Evolutionary conservation across 2,113 vertebrate species (phyloP), one percentile per base, ranked within the genome.

Genomic region (Ivindomyrus marchei): DNA sequence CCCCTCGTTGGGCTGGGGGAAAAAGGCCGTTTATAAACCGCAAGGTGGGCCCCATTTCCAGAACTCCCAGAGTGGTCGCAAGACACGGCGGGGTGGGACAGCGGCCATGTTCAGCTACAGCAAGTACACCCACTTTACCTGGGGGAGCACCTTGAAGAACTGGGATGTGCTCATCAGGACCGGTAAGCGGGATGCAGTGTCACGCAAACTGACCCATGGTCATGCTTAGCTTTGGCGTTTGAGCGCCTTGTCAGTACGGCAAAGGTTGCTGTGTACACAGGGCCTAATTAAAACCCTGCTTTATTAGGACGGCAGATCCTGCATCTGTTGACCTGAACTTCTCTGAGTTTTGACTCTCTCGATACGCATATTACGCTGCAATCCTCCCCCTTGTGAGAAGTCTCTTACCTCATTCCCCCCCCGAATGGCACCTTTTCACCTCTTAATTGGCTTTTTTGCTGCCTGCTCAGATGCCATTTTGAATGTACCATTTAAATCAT

Each of bases 101-200:
- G 45, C 47, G 3, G 90, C 19, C 88, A 95, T 95, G 95, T 94
- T 93, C 91, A 87, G 90, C 89, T 93, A 91, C 27, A 77, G 93
- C 4, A 90, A 85, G n/a, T 86, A 74, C 10, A 92, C 87, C 56
- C 89, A 93, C 47, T 95, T 95, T 74, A 95, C 94, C 88, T 95
- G 94, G 94, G 94, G 93, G n/a, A 92, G 93, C 50, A 94, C 95
- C 11, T 92, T 95, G 90, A 93, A 85, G 86, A 92, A 94, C 88
- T 91, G 94, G 89, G 87, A 91, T 89, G 89, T 85, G 66, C 85
- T 86, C 46, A 66, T 85, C 89, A 84, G 58, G 52, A 21, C 80
- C 88, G 94, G 94, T 94, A 93, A 92, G 90, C 39, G 70, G 49
- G 62, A 62, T 27, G 45, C 58, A 24, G 84, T 89, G 89, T 70